Evolutionary conservation across 2,888 invertebrate species (phyloP).

Genomic region (Crepidodera aurea): DNA sequence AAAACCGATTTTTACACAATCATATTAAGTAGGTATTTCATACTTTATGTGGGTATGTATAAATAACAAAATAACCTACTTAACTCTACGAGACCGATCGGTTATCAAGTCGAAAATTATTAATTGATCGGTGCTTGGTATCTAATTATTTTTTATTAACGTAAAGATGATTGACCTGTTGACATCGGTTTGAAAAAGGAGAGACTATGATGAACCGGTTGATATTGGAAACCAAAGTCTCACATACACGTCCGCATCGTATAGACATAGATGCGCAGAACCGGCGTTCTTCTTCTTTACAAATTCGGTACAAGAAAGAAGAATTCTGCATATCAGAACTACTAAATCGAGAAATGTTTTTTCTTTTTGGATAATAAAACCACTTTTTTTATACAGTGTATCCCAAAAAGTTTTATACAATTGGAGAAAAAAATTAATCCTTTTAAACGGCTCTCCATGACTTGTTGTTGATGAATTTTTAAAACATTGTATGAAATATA

Average conservation of each 20-base stretch:
- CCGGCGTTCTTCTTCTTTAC: too few species aligned
- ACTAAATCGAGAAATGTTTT: too few species aligned
- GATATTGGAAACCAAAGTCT: background rate
- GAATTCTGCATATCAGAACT: too few species aligned
- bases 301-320: too few species aligned
- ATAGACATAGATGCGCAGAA: background rate
- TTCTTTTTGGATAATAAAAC: too few species aligned
- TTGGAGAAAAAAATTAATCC: too few species aligned
- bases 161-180: slow-evolving; percentile 4
- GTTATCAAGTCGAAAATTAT: background rate
- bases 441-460: too few species aligned
- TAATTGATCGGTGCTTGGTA: background rate
- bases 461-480: too few species aligned
- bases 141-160: background rate
- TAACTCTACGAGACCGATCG: background rate
- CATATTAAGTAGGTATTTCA: slow-evolving; percentile 3
- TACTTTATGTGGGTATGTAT: slow-evolving; percentile 8
- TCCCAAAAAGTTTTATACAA: too few species aligned
- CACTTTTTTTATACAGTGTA: too few species aligned
- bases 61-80: slow-evolving; percentile 10
- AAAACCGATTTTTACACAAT: slow-evolving; percentile 11
- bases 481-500: too few species aligned
- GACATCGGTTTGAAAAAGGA: background rate
- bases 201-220: background rate
- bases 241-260: background rate